A percentile compares a stretch with the other conserved stretches of the same genome.
Evolutionary conservation across 30 jellyfish, hydroid and myxozoan species (phyloP).

Genomic region (Chrysaora quinquecirrha): DNA sequence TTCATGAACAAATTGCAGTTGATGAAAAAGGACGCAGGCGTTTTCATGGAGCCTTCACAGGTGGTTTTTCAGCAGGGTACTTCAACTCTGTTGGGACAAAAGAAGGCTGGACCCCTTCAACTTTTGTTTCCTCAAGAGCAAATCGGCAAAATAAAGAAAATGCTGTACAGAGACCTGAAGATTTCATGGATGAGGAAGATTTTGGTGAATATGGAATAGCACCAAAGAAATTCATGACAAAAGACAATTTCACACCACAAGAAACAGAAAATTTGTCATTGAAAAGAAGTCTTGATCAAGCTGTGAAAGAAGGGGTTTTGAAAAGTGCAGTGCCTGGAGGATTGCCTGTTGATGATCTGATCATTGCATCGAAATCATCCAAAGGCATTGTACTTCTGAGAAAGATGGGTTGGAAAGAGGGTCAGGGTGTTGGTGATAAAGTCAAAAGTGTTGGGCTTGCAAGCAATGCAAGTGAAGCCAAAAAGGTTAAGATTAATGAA

Average conservation of each 20-base stretch:
- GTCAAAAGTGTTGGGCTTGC: slow-evolving; percentile 7
- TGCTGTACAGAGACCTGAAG: slow-evolving; percentile 78
- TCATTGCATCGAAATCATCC: slow-evolving; percentile 73
- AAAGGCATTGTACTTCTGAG: slow-evolving; percentile 82
- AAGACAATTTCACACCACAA: slow-evolving; percentile 51
- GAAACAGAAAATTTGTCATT: slow-evolving; percentile 69
- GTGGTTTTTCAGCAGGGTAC: slow-evolving; percentile 99
- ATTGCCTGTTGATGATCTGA: slow-evolving; percentile 70
- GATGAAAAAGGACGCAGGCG: slow-evolving; percentile 97
- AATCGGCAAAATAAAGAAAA: slow-evolving; percentile 47
- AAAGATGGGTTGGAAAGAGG: slow-evolving; percentile 99
- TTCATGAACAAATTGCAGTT: slow-evolving; percentile 86
- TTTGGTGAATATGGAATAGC: slow-evolving; percentile 97
- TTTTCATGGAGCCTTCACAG: slow-evolving; percentile 99
- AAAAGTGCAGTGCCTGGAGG: slow-evolving; percentile 97
- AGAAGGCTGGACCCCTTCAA: slow-evolving; percentile 98
- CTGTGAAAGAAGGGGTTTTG: slow-evolving; percentile 81
- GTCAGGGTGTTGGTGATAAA: slow-evolving; percentile 99
- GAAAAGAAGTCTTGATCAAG: slow-evolving; percentile 65
- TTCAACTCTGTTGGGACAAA: slow-evolving; percentile 95
- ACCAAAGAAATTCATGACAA: slow-evolving; percentile 78
- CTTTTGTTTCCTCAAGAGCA: slow-evolving; percentile 90
- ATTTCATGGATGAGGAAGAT: slow-evolving; percentile 99
- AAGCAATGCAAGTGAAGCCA: neutral
- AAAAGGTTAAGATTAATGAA: neutral